Evolutionary conservation across 2,113 vertebrate species (phyloP).

Genomic region (Empidonax alnorum): DNA sequence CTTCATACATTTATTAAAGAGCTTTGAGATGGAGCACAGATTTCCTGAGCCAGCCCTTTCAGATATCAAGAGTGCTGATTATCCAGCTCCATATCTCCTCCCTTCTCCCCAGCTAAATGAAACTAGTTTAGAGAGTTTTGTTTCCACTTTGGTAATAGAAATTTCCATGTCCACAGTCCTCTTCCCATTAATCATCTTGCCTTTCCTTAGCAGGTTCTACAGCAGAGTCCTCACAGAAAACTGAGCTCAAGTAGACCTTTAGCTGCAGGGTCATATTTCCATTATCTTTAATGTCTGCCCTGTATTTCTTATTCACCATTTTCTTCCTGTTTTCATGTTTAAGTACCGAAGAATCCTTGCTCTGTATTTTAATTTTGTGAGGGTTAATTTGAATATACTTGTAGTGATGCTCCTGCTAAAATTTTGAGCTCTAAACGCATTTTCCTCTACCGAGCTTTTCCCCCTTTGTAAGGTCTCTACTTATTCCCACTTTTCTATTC

Average conservation of each 20-base stretch:
- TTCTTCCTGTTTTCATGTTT: background rate
- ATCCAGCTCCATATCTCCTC: slow-evolving; percentile 8
- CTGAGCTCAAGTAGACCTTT: background rate
- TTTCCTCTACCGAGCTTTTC: background rate
- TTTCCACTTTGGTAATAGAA: slow-evolving; percentile 51
- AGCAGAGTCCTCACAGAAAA: background rate
- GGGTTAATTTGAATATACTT: slow-evolving; percentile 15
- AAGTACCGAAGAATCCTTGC: background rate
- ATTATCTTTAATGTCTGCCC: background rate
- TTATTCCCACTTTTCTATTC: background rate
- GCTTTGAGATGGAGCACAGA: slow-evolving; percentile 28
- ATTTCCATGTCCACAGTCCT: slow-evolving; percentile 30
- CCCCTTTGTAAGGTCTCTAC: background rate
- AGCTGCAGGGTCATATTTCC: background rate
- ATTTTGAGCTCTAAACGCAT: background rate
- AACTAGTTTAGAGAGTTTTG: slow-evolving; percentile 55
- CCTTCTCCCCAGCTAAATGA: slow-evolving; percentile 34
- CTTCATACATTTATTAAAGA: slow-evolving; percentile 60
- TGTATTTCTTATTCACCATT: background rate
- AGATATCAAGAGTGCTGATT: slow-evolving; percentile 46
- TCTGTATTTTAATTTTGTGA: background rate
- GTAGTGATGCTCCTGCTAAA: rapidly evolving
- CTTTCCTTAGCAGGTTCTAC: background rate
- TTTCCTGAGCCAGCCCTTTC: slow-evolving; percentile 56
- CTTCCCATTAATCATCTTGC: slow-evolving; percentile 55